A percentile compares a stretch with the other conserved stretches of the same genome.
Evolutionary conservation across 2,113 vertebrate genomes (phyloP).

Genomic region (Sakesphorus luctuosus): DNA sequence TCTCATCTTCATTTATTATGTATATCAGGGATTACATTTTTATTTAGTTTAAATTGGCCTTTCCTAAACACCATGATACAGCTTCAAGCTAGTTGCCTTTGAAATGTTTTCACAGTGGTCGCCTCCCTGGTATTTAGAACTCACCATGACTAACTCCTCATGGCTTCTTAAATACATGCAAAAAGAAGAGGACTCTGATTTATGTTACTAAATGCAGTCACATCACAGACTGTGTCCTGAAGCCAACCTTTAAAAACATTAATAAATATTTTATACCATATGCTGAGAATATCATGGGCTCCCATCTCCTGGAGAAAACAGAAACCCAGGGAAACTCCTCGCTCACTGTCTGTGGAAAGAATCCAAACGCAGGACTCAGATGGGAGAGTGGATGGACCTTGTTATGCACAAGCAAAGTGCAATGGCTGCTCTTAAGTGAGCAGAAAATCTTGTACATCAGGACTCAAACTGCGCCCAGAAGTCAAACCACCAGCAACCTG

Average conservation of each 20-base stretch:
- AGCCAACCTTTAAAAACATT: conserved; percentile 29
- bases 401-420: not conserved
- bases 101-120: not conserved
- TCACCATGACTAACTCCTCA: conserved; percentile 4
- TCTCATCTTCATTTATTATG: not conserved
- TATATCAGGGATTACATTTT: not conserved
- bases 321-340: not conserved
- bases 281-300: conserved; percentile 4
- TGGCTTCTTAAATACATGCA: not conserved
- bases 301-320: not conserved
- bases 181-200: conserved; percentile 4
- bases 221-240: conserved; percentile 18
- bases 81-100: not conserved
- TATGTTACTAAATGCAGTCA: conserved; percentile 15
- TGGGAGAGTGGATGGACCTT: not conserved
- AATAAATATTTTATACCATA: conserved; percentile 27
- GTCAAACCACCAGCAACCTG: not conserved
- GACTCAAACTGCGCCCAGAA: not conserved
- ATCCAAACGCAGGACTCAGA: not conserved
- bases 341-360: not conserved
- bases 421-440: not conserved
- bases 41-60: conserved; percentile 14
- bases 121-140: not conserved
- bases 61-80: not conserved
- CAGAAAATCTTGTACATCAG: not conserved